Base-by-base conservation (phyloP, 2,797 vertebrate species). In the Acanthis flammea region DNA sequence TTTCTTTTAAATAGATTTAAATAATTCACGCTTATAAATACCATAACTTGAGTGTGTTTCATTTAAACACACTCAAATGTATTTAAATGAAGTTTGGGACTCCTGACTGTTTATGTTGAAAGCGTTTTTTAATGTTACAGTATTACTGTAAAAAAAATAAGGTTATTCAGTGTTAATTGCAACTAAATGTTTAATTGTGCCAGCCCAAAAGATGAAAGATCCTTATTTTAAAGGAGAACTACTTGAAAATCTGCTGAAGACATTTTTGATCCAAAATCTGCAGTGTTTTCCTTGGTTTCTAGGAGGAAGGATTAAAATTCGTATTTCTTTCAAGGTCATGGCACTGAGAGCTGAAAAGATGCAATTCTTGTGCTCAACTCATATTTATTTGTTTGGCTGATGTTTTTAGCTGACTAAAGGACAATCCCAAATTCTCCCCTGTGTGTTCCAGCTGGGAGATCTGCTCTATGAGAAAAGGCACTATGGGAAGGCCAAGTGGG, bases 401-500 rank as follows among this genome's bases (percentile, higher is more conserved):
- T 8, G 7, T 9, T 65, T 80, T 55, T 3, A 33, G 39, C 4
- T 3, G 5, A 42, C 24, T 2, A 6, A 60, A 28, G 27, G 15
- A 14, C 67, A 44, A 11, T 5, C 8, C 8, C 19, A 14, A 37
- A 12, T 7, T 8, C 2, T 10, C 1, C 5, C 35, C 14, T 57
- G 12, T 81, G 35, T 88, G 33, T 28, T 30, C 51, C 94, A 99
- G 99, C 98, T 98, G 68, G 98, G 98, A 14, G 98, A 98, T 22
- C 74, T 98, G 85, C 96, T 98, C 21, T 99, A 98, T 6, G 99
- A 99, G 93, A 99, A 98, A 27, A 98, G 99, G 2, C 97, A 98
- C 27, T 99, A 99, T 5, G 98, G 98, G 53, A 98, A 98, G 83
- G 98, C 98, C 71, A 97, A 98, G 91, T 99, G 99, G 99, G 99